Percentiles rank a stretch among this genome's conserved stretches.
phyloP scores from a whole-genome alignment of 2,888 invertebrate species.

The Belgica antarctica region DNA sequence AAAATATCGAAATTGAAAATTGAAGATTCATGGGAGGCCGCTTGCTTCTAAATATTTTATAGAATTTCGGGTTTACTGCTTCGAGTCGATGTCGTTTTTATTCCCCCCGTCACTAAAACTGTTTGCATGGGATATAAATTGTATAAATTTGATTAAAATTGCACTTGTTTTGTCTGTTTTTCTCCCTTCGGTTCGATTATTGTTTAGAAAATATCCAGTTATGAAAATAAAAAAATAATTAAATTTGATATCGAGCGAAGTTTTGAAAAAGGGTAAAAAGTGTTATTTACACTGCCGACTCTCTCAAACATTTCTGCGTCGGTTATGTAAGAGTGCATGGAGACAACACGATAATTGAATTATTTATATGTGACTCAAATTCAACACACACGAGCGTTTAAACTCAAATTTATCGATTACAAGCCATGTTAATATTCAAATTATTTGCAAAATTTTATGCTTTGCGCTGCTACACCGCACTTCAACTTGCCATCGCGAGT shows the following conservation, averaged over 20 bases:
- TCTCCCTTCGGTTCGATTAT: neutral
- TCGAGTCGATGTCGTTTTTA: neutral
- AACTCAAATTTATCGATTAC: conserved; percentile 34
- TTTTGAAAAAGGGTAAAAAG: neutral
- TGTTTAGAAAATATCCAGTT: conserved; percentile 26
- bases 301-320: neutral
- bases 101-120: neutral
- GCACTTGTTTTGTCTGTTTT: neutral
- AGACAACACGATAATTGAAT: conserved; percentile 13
- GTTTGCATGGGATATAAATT: conserved; percentile 7
- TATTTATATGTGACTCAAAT: neutral
- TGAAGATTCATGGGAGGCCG: neutral
- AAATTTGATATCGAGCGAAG: conserved; percentile 30
- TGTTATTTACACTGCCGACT: too few relatives aligned
- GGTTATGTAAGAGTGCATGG: neutral
- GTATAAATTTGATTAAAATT: conserved; percentile 41
- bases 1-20: conserved; percentile 18
- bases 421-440: conserved; percentile 16
- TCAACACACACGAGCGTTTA: neutral
- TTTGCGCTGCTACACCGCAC: too few relatives aligned
- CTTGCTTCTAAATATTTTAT: conserved; percentile 36
- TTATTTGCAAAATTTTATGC: conserved; percentile 2
- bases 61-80: neutral
- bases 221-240: conserved; percentile 32
- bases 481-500: too few relatives aligned